These are phyloP conservation scores for Plectrocnemia conspersa DNA, from an alignment of 1,140 invertebrate species.

Conservation along the genomic window DNA sequence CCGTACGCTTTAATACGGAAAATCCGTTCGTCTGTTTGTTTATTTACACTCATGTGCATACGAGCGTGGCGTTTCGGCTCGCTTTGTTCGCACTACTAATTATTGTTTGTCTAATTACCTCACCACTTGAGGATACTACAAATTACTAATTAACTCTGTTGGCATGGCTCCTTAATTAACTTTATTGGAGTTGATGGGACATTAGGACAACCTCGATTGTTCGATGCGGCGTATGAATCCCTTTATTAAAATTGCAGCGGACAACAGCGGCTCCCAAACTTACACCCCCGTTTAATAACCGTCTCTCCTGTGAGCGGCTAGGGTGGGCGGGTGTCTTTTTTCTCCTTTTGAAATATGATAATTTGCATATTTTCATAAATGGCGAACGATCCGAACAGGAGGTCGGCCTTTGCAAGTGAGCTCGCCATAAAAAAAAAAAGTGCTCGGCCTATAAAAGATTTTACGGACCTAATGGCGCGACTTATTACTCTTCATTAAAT, in stretches of 20 bases:
- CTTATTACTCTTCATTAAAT: constrained; percentile 23
- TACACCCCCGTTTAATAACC: too few species aligned
- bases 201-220: constrained; percentile 1
- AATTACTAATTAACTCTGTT: constrained; percentile 25
- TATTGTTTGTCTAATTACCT: constrained; percentile 29
- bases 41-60: too few species aligned
- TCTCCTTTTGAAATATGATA: not conserved
- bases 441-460: constrained; percentile 14
- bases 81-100: constrained; percentile 23
- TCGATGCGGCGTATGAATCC: not conserved
- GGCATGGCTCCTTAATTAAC: constrained; percentile 14
- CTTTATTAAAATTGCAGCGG: too few species aligned
- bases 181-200: constrained; percentile 5
- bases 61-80: too few species aligned
- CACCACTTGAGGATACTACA: constrained; percentile 21
- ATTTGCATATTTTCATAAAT: not conserved
- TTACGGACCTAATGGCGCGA: constrained; percentile 20
- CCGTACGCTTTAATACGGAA: too few species aligned
- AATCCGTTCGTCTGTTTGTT: too few species aligned
- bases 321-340: too few species aligned
- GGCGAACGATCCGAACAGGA: constrained; percentile 4
- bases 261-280: too few species aligned
- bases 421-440: constrained; percentile 7
- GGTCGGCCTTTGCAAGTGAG: constrained; percentile 3
- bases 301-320: too few species aligned